Conservation (phyloP, 2,113 vertebrate species). For the Rhinolophus sinicus region DNA sequence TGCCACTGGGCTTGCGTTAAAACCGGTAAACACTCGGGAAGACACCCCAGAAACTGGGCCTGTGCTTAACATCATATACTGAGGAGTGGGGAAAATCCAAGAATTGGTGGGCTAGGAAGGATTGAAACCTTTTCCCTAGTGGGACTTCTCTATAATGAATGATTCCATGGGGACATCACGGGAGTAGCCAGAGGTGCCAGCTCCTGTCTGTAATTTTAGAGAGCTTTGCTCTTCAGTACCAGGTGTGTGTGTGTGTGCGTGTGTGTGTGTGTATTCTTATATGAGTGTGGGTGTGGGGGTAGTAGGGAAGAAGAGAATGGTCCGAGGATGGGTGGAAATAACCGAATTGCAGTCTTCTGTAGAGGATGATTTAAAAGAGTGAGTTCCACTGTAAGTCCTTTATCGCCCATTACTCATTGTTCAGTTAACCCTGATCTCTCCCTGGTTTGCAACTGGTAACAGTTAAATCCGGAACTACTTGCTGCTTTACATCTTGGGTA, state of each 20-base stretch:
- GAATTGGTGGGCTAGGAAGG: not conserved
- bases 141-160: not conserved
- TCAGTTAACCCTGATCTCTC: conserved; percentile 30
- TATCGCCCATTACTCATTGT: conserved; percentile 23
- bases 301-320: not conserved
- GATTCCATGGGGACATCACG: not conserved
- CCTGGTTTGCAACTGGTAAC: not conserved
- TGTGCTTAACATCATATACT: not conserved
- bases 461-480: conserved; percentile 3
- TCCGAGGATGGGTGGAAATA: not conserved
- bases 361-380: conserved; percentile 41
- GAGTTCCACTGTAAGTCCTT: not conserved
- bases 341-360: not conserved
- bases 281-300: not conserved
- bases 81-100: not conserved
- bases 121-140: not conserved
- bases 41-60: not conserved
- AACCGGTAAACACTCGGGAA: conserved; percentile 22
- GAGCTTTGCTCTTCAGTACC: not conserved
- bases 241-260: not conserved
- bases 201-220: not conserved
- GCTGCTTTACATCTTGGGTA: conserved; percentile 44
- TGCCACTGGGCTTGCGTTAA: conserved; percentile 31
- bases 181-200: not conserved
- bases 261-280: not conserved